Base-by-base conservation (phyloP, 2,888 invertebrate genomes). In the Drosophila buzzatii region DNA sequence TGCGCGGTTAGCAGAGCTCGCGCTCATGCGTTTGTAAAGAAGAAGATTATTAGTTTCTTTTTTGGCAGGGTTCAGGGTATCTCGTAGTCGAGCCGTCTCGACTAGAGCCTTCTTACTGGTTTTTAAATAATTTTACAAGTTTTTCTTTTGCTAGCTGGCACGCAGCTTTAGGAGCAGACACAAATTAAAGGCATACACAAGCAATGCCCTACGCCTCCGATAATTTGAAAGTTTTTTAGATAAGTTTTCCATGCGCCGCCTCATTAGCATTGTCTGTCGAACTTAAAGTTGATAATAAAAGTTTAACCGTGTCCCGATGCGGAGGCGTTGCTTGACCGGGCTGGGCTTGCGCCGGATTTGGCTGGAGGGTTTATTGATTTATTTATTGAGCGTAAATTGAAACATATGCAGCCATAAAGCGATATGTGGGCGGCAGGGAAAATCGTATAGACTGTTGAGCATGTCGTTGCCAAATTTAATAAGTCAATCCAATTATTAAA, bases 221-320 rank as follows among this genome's bases (percentile, higher is more conserved):
- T 76, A 77, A 59, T 64, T 63, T 62, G 64, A 55, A 79, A 85
- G 68, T 85, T 88, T 85, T 68, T 35, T 52, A 33, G 45, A 18
- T 49, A 88, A 84, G 72, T 90, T 84, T 88, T 62, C 47, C 70
- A 58, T 76, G 44, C 51, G 66, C 68, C 51, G 66, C 68, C 83
- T 90, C 83, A 84, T 84, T 84, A 90, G 90, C 83, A 73, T 90
- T 88, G 76, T 89, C 79, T 76, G 70, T 53, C 71, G 77, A 90
- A 90, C 83, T 76, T 88, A 73, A 90, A 90, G 86, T 79, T 90
- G 89, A 76, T 88, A 72, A 79, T 68, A 79, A 86, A 76, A 76
- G 68, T 85, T 88, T 23, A 62, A 27, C 58, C 49, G 20, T 62
- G 57, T 55, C 41, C 67, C 60, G 47, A 33, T 56, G 66, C 27